A percentile compares a stretch with the other conserved stretches of the same genome.
Evolutionary conservation across 2,113 vertebrate species (phyloP).

Genomic region (Verasper variegatus): DNA sequence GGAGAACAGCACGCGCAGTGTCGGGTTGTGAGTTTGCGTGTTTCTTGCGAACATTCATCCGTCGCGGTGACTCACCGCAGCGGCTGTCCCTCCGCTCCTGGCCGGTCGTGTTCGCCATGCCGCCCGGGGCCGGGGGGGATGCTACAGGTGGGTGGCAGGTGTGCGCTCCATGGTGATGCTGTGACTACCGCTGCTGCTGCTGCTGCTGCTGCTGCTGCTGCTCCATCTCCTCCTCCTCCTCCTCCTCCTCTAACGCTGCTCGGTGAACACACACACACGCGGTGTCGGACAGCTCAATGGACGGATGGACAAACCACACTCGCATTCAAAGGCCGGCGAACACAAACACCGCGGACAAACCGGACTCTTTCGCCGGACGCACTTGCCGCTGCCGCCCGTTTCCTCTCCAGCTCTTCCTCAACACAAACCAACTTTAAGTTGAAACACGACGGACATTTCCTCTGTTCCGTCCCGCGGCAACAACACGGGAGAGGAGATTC

Average conservation of each 20-base stretch:
- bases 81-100: slow-evolving; percentile 35
- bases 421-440: not conserved
- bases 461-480: not conserved
- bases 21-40: not conserved
- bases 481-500: not conserved
- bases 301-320: not conserved
- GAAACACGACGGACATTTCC: not conserved
- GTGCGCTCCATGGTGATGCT: slow-evolving; percentile 66
- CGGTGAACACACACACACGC: slow-evolving; percentile 29
- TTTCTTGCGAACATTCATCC: not conserved
- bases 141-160: slow-evolving; percentile 77
- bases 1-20: not conserved
- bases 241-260: slow-evolving; percentile 48
- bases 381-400: slow-evolving; percentile 38
- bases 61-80: slow-evolving; percentile 50
- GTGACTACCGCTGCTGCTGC: slow-evolving; percentile 23
- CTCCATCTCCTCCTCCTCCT: slow-evolving; percentile 41
- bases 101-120: slow-evolving; percentile 67
- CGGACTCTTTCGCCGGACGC: slow-evolving; percentile 30
- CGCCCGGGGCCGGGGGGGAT: slow-evolving; percentile 15
- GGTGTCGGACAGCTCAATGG: slow-evolving; percentile 4
- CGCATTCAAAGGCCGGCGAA: not conserved
- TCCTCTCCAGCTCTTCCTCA: slow-evolving; percentile 50
- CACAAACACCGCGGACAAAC: not conserved
- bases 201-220: not conserved